phyloP scores from a whole-genome alignment of 2,797 vertebrate genomes.

The Anabas testudineus region DNA sequence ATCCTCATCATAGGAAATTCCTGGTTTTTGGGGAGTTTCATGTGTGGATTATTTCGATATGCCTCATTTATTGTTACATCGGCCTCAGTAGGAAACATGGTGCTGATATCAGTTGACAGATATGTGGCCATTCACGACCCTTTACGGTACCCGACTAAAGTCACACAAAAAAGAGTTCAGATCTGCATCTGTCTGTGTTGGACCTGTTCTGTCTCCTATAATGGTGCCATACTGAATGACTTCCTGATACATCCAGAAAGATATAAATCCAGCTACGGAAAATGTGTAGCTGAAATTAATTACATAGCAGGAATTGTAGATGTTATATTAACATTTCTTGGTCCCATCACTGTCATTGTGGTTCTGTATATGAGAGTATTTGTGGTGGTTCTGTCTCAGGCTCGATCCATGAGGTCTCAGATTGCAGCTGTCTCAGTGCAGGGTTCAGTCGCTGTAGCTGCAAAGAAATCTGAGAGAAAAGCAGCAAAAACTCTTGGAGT shows the following conservation, averaged over 20 bases:
- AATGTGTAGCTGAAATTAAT: constrained; percentile 45
- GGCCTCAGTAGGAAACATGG: constrained; percentile 51
- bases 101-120: constrained; percentile 53
- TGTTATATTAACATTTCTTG: constrained; percentile 47
- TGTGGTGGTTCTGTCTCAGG: constrained; percentile 48
- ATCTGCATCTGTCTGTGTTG: constrained; percentile 58
- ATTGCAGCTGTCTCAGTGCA: neutral
- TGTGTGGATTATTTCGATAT: constrained; percentile 18
- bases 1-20: constrained; percentile 18
- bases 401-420: constrained; percentile 44
- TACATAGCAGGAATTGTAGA: constrained; percentile 32
- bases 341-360: constrained; percentile 44
- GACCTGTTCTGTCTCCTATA: constrained; percentile 36
- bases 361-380: constrained; percentile 52
- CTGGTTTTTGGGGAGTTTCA: constrained; percentile 32
- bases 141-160: constrained; percentile 25
- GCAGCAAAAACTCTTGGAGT: constrained; percentile 52
- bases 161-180: constrained; percentile 40
- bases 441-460: constrained; percentile 4
- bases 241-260: constrained; percentile 28
- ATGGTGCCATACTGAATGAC: neutral
- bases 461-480: constrained; percentile 55
- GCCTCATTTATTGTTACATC: constrained; percentile 34
- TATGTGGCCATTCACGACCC: constrained; percentile 58
- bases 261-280: constrained; percentile 50